Base-by-base conservation (phyloP, 2,888 invertebrate genomes). In the Chrysolina oricalcia region DNA sequence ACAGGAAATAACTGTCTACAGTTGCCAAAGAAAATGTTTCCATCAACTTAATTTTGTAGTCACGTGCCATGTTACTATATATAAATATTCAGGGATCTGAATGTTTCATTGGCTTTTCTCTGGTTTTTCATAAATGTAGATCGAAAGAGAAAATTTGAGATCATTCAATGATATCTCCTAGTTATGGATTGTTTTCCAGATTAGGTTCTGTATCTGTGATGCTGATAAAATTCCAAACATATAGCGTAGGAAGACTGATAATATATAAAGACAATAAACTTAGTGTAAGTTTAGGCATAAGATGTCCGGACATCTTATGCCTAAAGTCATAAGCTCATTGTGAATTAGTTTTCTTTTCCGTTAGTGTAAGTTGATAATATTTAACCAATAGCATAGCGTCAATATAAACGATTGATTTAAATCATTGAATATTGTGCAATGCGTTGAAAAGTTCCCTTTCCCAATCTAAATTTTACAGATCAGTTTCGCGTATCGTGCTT, bases 21-120 rank as follows among this genome's bases (percentile, higher is more conserved):
- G 62, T 62, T 68, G 50, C 68, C 62, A 53, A 23, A 50, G 50
- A 53, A 67, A 17, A 70, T 73, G 70, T 73, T 76, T 73, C 67
- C 73, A 76, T 50, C 70, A 70, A 70, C 15, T 56, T 35, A 11
- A 56, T 68, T 68, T 67, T 67, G 50, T 50, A 67, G 48, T 66
- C 15, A 43, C 23, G 23, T 66, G 40, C 27, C 17, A 6, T 68
- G 13, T 67, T 48, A 17, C 50, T 10, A 50, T 43, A 23, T 11
- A 48, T 13, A 17, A 48, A 35, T 17, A 50, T 35, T 48, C 21
- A 53, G 21, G 19, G 11, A 11, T 21, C 21, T 19, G 53, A 21
- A 50, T 48, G 17, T 35, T 21, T 41, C 11, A 15, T 23, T 23
- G 66, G 23, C 59, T 59, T 19, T 23, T 56, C 23, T 56, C 56